Conservation (phyloP, 2,888 invertebrate genomes). For the Hetaerina titia region DNA sequence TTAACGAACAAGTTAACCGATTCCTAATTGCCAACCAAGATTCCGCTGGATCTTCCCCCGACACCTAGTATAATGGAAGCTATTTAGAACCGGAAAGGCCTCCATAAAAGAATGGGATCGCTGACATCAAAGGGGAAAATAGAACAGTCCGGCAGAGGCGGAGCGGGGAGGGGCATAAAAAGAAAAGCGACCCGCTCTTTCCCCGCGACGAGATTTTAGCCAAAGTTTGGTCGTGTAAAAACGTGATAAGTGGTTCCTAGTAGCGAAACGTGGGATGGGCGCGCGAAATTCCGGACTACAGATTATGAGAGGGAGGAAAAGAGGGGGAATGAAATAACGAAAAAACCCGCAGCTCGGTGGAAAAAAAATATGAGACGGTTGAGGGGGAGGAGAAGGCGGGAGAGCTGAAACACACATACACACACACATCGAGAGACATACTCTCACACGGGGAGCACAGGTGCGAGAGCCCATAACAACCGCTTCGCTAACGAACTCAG, state of each 20-base stretch:
- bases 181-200: neutral
- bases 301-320: neutral
- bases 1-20: too few species aligned
- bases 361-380: neutral
- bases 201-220: slow-evolving; percentile 26
- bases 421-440: neutral
- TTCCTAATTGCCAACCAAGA: too few species aligned
- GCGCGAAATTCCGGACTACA: neutral
- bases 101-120: too few species aligned
- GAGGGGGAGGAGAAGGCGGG: neutral
- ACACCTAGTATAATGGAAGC: too few species aligned
- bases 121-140: too few species aligned
- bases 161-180: neutral
- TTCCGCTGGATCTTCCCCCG: too few species aligned
- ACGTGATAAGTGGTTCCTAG: neutral
- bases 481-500: slow-evolving; percentile 54
- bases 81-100: too few species aligned
- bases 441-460: slow-evolving; percentile 15
- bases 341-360: neutral
- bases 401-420: neutral
- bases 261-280: neutral
- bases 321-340: neutral
- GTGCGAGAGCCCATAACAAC: slow-evolving; percentile 41
- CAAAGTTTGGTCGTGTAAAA: slow-evolving; percentile 49
- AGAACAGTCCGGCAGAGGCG: too few species aligned